These are phyloP conservation scores for Ficedula albicollis DNA, from an alignment of 2,797 vertebrate species.

Conservation along the genomic window DNA sequence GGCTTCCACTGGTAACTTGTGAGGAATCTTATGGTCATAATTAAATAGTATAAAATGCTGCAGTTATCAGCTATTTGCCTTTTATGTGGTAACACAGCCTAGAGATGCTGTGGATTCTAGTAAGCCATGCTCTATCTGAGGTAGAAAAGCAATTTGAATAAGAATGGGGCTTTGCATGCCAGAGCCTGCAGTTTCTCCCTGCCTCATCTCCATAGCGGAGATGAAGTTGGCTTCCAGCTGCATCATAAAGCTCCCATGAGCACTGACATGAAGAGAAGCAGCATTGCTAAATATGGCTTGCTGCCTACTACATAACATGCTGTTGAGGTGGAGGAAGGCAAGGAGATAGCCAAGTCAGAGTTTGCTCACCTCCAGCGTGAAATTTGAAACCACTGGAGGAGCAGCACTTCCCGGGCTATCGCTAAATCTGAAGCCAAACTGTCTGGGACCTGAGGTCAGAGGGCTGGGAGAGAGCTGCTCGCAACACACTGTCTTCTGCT, in stretches of 20 bases:
- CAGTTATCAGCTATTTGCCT: neutral
- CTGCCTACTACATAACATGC: neutral
- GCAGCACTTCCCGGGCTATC: neutral
- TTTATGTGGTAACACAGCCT: neutral
- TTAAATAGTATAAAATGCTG: neutral
- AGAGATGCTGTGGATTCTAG: neutral
- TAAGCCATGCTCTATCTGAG: neutral
- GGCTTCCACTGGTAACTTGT: neutral
- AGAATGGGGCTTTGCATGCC: slow-evolving; percentile 6
- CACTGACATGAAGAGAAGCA: neutral
- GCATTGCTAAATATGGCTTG: neutral
- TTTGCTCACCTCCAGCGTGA: neutral
- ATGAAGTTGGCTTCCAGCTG: neutral
- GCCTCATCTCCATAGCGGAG: neutral
- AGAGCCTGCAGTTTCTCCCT: neutral
- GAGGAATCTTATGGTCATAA: neutral
- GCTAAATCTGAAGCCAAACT: neutral
- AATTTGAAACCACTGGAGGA: neutral
- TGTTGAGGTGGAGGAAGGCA: neutral
- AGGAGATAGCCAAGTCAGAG: neutral
- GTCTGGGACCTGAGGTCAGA: neutral
- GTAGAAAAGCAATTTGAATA: slow-evolving; percentile 11
- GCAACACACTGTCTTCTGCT: neutral
- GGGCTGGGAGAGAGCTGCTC: neutral
- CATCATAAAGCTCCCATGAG: neutral